These are phyloP conservation scores for Helarctos malayanus DNA, from an alignment of 2,797 vertebrate species.

Conservation along the genomic window DNA sequence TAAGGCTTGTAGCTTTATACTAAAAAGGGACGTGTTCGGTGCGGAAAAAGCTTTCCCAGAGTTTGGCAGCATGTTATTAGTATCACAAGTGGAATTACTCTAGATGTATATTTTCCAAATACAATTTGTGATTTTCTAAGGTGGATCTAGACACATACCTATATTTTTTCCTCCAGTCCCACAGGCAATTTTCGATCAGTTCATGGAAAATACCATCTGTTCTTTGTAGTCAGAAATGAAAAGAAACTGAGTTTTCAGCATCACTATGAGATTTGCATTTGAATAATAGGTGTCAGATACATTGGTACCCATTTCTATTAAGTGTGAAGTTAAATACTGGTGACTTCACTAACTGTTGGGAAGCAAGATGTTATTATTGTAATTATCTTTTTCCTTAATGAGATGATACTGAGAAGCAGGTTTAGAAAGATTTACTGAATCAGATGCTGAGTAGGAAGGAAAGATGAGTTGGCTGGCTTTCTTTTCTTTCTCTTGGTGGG, in stretches of 20 bases:
- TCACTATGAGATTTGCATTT: constrained; percentile 75
- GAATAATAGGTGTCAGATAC: constrained; percentile 77
- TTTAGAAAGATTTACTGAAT: constrained; percentile 75
- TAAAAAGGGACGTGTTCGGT: not conserved
- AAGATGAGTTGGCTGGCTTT: constrained; percentile 49
- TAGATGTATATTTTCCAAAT: constrained; percentile 73
- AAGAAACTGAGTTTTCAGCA: constrained; percentile 68
- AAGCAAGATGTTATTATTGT: constrained; percentile 85
- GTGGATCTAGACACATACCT: constrained; percentile 65
- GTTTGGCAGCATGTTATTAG: constrained; percentile 69
- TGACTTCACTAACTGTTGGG: constrained; percentile 75
- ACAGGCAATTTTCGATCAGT: constrained; percentile 69
- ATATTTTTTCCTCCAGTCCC: constrained; percentile 64
- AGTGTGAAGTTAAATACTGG: constrained; percentile 73
- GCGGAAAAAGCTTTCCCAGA: constrained; percentile 28
- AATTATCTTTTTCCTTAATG: constrained; percentile 85
- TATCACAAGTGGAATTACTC: constrained; percentile 59
- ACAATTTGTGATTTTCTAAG: constrained; percentile 74
- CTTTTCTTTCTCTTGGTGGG: not conserved
- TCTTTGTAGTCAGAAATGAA: constrained; percentile 79
- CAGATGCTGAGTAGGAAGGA: constrained; percentile 83
- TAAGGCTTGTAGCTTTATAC: not conserved
- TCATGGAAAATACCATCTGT: constrained; percentile 79
- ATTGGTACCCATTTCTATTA: constrained; percentile 65
- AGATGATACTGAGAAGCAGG: constrained; percentile 78